These are phyloP conservation scores for Phrynosoma blainvillii DNA, from an alignment of 2,113 vertebrate genomes.

Conservation along the genomic window DNA sequence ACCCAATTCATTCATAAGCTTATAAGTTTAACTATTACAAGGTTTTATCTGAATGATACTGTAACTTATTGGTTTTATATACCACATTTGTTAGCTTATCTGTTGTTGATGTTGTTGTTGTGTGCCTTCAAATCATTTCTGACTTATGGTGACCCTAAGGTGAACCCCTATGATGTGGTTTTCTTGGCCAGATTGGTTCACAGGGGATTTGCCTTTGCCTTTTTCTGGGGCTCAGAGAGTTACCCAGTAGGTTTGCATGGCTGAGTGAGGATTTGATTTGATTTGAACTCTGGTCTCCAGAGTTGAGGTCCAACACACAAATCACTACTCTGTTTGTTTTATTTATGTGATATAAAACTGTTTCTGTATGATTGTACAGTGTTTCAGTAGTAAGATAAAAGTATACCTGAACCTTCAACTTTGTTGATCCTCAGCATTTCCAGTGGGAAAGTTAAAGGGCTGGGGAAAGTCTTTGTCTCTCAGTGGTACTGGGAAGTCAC, in stretches of 20 bases:
- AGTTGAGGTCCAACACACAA: too few relatives aligned
- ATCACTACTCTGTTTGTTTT: too few relatives aligned
- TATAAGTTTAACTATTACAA: background rate
- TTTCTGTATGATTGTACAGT: background rate
- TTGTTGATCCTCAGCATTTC: background rate
- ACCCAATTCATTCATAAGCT: background rate
- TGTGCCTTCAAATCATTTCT: too few relatives aligned
- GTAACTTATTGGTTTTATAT: background rate
- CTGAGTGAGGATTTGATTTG: too few relatives aligned
- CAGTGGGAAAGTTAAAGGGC: background rate
- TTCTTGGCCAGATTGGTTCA: too few relatives aligned
- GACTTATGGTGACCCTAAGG: too few relatives aligned
- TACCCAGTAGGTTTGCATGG: too few relatives aligned
- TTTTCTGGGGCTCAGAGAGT: too few relatives aligned
- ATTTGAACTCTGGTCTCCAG: too few relatives aligned
- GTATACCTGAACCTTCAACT: background rate
- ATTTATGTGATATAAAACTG: background rate
- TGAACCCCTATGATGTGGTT: too few relatives aligned
- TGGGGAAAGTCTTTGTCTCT: background rate
- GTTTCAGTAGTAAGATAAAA: background rate
- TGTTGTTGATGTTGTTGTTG: background rate
- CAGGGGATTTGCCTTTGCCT: too few relatives aligned
- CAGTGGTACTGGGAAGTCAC: background rate
- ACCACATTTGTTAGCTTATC: background rate
- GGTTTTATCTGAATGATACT: background rate